A percentile compares a stretch with the other conserved stretches of the same genome.
Conservation (phyloP, 1,140 invertebrate genomes). For the Paralvinella palmiformis region DNA sequence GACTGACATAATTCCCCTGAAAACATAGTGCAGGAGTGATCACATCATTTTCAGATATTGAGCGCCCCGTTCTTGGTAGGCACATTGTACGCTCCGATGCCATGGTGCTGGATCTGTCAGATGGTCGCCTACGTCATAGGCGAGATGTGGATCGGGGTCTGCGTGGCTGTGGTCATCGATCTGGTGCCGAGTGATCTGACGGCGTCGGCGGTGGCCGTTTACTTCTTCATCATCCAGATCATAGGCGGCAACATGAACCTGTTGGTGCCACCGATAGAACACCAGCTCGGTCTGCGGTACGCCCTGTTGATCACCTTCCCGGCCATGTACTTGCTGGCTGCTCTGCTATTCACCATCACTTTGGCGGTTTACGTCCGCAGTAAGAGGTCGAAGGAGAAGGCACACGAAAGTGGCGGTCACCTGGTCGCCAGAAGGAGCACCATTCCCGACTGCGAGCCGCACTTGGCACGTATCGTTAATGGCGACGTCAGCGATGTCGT, state of each 20-base stretch:
- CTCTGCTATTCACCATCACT: slow-evolving; percentile 4
- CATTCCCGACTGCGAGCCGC: too few species aligned
- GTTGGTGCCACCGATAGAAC: slow-evolving; percentile 31
- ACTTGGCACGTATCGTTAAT: too few species aligned
- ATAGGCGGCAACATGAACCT: slow-evolving; percentile 46
- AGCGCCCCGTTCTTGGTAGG: slow-evolving; percentile 84
- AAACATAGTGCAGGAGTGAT: background rate
- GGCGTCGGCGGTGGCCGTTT: slow-evolving; percentile 40
- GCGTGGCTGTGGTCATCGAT: slow-evolving; percentile 43
- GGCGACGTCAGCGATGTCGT: too few species aligned
- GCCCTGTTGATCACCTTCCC: slow-evolving; percentile 11
- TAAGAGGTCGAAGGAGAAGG: too few species aligned
- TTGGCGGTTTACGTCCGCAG: too few species aligned
- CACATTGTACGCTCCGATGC: slow-evolving; percentile 73
- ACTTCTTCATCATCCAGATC: slow-evolving; percentile 48
- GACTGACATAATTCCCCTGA: too few species aligned
- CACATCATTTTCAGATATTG: slow-evolving; percentile 59
- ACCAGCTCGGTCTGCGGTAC: background rate
- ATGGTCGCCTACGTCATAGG: slow-evolving; percentile 48
- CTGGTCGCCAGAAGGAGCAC: too few species aligned
- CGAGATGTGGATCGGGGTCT: slow-evolving; percentile 30
- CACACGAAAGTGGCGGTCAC: too few species aligned
- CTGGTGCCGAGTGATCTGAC: slow-evolving; percentile 37
- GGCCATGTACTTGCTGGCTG: slow-evolving; percentile 9
- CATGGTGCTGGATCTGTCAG: slow-evolving; percentile 65